Conservation (phyloP, 2,797 vertebrate genomes). For the Mico argentatus region DNA sequence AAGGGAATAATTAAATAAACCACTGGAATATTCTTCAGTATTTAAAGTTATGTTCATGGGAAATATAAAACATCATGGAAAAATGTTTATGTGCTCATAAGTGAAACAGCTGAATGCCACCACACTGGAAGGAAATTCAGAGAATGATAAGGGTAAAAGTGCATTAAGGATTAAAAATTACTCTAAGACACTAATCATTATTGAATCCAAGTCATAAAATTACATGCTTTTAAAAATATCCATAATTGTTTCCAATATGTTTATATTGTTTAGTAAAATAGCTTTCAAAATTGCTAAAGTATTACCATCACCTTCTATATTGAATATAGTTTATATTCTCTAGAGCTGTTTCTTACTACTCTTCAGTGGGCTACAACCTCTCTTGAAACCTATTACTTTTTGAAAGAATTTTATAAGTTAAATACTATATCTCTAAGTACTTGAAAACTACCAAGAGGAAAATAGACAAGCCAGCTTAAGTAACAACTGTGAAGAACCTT, state of each 20-base stretch:
- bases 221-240: not conserved
- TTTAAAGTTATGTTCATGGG: not conserved
- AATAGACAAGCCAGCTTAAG: conserved; percentile 74
- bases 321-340: not conserved
- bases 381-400: conserved; percentile 58
- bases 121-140: not conserved
- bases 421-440: conserved; percentile 68
- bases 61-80: not conserved
- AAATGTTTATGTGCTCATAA: not conserved
- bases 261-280: not conserved
- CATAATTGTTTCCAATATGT: not conserved
- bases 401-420: conserved; percentile 60
- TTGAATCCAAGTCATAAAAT: not conserved
- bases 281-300: not conserved
- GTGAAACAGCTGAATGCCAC: not conserved
- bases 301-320: not conserved
- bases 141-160: not conserved
- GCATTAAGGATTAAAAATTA: not conserved
- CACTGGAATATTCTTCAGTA: not conserved
- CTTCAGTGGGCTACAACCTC: not conserved
- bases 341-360: not conserved
- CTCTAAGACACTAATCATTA: not conserved
- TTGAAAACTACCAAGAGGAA: conserved; percentile 69
- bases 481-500: conserved; percentile 62
- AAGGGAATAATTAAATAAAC: not conserved